phyloP scores from a whole-genome alignment of 2,888 invertebrate genomes.

The Eupeodes latifasciatus region DNA sequence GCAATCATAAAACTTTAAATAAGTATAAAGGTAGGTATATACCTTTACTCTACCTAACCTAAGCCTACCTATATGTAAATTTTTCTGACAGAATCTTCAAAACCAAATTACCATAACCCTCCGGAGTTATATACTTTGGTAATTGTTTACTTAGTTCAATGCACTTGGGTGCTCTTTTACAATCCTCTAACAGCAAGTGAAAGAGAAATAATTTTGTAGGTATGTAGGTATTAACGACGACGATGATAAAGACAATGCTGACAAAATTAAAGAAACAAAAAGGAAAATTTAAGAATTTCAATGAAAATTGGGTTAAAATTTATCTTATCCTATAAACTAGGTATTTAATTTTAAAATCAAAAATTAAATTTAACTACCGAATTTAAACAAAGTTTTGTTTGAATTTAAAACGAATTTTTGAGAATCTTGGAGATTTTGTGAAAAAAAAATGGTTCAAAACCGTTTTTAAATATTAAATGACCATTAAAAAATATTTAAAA shows the following conservation, averaged over 20 bases:
- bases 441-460: too few relatives aligned
- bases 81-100: slow-evolving; percentile 7
- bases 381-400: too few relatives aligned
- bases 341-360: too few relatives aligned
- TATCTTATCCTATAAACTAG: too few relatives aligned
- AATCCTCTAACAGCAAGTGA: neutral
- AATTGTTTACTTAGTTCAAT: slow-evolving; percentile 19
- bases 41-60: too few relatives aligned
- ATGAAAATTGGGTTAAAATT: neutral
- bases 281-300: neutral
- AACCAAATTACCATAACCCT: slow-evolving; percentile 19
- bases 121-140: neutral
- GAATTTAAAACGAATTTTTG: too few relatives aligned
- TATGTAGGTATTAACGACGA: neutral
- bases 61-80: neutral
- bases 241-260: neutral
- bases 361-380: too few relatives aligned
- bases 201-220: neutral
- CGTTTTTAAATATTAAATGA: too few relatives aligned
- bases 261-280: neutral
- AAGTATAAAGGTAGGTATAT: neutral
- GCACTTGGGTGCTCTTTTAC: slow-evolving; percentile 13
- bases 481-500: too few relatives aligned
- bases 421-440: too few relatives aligned
- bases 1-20: slow-evolving; percentile 2